A percentile compares a stretch with the other conserved stretches of the same genome.
phyloP scores from a whole-genome alignment of 2,797 vertebrate genomes.

The Typhlichthys subterraneus region DNA sequence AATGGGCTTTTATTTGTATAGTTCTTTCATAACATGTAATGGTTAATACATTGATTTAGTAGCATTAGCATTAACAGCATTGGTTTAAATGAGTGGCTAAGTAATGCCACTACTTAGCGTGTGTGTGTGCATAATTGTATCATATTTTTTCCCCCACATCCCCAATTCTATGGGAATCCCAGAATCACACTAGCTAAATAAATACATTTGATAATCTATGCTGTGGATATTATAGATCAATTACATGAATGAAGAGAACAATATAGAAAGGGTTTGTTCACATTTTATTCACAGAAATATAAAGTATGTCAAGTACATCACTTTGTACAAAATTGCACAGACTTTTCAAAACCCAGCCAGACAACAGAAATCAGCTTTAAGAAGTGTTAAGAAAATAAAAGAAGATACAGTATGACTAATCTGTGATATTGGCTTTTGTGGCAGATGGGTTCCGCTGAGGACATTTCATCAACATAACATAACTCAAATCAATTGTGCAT shows the following conservation, averaged over 20 bases:
- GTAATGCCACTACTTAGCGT: too few relatives aligned
- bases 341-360: conserved; percentile 77
- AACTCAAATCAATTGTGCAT: conserved; percentile 53
- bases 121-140: too few relatives aligned
- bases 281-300: conserved; percentile 86
- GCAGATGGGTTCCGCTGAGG: conserved; percentile 40
- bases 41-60: not conserved
- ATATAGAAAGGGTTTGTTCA: conserved; percentile 54
- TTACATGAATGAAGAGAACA: conserved; percentile 3
- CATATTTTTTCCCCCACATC: too few relatives aligned
- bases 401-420: conserved; percentile 36
- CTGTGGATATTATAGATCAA: not conserved
- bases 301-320: conserved; percentile 83
- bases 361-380: conserved; percentile 68
- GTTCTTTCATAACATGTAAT: not conserved
- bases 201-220: too few relatives aligned
- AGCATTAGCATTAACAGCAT: not conserved
- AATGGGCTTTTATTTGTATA: not conserved
- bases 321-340: conserved; percentile 85
- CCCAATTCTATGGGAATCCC: not conserved
- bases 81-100: too few relatives aligned
- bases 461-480: conserved; percentile 52
- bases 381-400: conserved; percentile 64
- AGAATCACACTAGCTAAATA: too few relatives aligned
- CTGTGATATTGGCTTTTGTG: conserved; percentile 56